These are phyloP conservation scores for Trissolcus brochymenae DNA, from an alignment of 2,888 invertebrate species.

Conservation along the genomic window DNA sequence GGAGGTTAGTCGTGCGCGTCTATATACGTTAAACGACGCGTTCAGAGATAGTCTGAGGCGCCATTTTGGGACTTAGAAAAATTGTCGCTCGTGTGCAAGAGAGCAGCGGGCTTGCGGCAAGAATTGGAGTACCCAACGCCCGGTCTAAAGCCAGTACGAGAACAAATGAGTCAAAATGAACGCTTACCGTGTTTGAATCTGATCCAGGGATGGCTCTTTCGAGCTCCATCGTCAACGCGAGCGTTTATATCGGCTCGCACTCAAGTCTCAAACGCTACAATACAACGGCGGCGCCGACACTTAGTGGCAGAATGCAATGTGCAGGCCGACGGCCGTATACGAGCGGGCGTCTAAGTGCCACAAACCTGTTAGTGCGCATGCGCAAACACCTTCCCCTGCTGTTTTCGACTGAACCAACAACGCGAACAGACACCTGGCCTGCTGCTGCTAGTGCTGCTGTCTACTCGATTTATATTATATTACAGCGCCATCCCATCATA, in stretches of 20 bases:
- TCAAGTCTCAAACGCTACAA: slow-evolving; percentile 12
- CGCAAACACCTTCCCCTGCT: slow-evolving; percentile 65
- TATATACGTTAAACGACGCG: slow-evolving; percentile 39
- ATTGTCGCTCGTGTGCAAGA: slow-evolving; percentile 79
- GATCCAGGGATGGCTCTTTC: slow-evolving; percentile 44
- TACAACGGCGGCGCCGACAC: slow-evolving; percentile 5
- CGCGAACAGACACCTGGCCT: background rate
- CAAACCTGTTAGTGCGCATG: slow-evolving; percentile 81
- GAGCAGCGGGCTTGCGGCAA: slow-evolving; percentile 72
- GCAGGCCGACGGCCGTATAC: slow-evolving; percentile 14
- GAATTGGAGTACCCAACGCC: slow-evolving; percentile 55
- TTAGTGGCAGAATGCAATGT: slow-evolving; percentile 37
- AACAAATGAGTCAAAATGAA: slow-evolving; percentile 38
- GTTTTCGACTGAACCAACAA: background rate
- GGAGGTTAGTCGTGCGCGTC: slow-evolving; percentile 39
- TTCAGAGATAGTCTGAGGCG: slow-evolving; percentile 86
- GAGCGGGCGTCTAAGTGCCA: slow-evolving; percentile 79
- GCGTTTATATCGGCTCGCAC: slow-evolving; percentile 13
- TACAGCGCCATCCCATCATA: too few species aligned
- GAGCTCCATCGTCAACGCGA: slow-evolving; percentile 36
- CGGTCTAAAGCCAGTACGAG: slow-evolving; percentile 35
- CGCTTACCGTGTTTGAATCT: slow-evolving; percentile 70
- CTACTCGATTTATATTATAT: background rate
- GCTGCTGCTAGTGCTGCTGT: background rate
- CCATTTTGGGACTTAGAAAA: slow-evolving; percentile 92